phyloP scores from a whole-genome alignment of 2,797 vertebrate genomes.

The Phrynocephalus guinanensis region DNA sequence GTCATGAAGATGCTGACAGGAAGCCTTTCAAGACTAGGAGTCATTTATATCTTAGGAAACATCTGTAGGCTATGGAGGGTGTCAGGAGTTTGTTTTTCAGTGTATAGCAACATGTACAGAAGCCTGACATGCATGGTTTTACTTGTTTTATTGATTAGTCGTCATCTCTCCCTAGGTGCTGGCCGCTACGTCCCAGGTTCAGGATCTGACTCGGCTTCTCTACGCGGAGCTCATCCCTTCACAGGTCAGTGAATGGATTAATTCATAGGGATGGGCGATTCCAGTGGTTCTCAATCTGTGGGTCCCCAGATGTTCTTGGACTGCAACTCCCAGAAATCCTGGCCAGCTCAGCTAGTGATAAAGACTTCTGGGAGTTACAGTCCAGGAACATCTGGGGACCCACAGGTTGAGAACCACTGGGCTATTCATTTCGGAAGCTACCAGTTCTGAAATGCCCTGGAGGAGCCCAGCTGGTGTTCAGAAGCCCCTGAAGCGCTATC shows the following conservation, averaged over 20 bases:
- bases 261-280: neutral
- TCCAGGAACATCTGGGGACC: too few species aligned
- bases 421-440: too few species aligned
- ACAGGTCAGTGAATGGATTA: conserved; percentile 74
- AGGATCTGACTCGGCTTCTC: conserved; percentile 54
- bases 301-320: too few species aligned
- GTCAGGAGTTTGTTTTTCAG: neutral
- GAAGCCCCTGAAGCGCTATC: too few species aligned
- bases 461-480: too few species aligned
- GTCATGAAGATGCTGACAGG: neutral
- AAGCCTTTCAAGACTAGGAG: neutral
- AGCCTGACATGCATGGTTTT: neutral
- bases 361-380: too few species aligned
- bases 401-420: too few species aligned
- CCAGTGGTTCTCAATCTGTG: too few species aligned
- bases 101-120: neutral
- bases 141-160: neutral
- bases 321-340: too few species aligned
- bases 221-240: conserved; percentile 78
- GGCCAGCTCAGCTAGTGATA: too few species aligned
- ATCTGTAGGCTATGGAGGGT: neutral
- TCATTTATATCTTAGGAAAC: neutral
- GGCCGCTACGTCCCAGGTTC: conserved; percentile 85
- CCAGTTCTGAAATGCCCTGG: too few species aligned
- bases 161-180: conserved; percentile 76